Evolutionary conservation across 2,888 invertebrate genomes (phyloP).

Genomic region (Drosophila tripunctata): DNA sequence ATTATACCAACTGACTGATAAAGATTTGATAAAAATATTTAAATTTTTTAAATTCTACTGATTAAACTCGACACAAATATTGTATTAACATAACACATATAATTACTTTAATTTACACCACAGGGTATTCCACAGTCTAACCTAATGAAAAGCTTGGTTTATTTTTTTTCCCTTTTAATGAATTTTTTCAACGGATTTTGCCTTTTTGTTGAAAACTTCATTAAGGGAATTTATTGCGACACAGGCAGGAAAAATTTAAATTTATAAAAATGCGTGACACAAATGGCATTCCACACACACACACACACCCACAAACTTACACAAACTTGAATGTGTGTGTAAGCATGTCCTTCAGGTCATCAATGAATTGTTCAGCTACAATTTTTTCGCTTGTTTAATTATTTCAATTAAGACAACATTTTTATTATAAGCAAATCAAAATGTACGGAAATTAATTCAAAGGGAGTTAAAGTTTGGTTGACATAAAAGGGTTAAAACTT

Average conservation of each 20-base stretch:
- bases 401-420: constrained; percentile 63
- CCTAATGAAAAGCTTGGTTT: not conserved
- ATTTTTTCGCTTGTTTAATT: constrained; percentile 63
- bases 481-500: constrained; percentile 41
- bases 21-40: too few relatives aligned
- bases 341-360: constrained; percentile 53
- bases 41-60: too few relatives aligned
- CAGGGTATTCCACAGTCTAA: constrained; percentile 17
- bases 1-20: too few relatives aligned
- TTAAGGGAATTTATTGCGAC: constrained; percentile 68
- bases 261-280: constrained; percentile 26
- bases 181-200: constrained; percentile 23
- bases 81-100: too few relatives aligned
- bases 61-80: too few relatives aligned
- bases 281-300: constrained; percentile 18
- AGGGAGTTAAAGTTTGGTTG: constrained; percentile 25
- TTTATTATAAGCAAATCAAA: constrained; percentile 17
- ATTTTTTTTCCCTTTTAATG: constrained; percentile 15
- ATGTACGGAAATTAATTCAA: not conserved
- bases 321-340: not conserved
- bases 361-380: constrained; percentile 58
- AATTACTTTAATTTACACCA: not conserved
- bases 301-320: not conserved
- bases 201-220: constrained; percentile 64
- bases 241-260: constrained; percentile 49